Evolutionary conservation across 2,797 vertebrate species (phyloP), one percentile per base, ranked within the genome.

Genomic region (Fringilla coelebs): DNA sequence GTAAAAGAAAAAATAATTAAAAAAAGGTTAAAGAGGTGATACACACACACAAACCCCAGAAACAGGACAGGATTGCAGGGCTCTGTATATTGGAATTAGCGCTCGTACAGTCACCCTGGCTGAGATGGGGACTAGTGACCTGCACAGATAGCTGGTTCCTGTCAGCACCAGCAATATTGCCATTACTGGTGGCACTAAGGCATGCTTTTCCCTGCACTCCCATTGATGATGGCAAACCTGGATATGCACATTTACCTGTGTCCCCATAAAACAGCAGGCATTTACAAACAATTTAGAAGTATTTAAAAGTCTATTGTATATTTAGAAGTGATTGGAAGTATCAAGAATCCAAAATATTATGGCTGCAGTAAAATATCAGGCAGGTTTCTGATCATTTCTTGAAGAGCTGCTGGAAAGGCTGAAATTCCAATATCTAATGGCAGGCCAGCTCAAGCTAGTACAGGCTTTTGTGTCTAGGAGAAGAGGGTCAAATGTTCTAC

Each of bases 101-200:
- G n/a, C 4, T n/a, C 0, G 0, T 13, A 75, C 8, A 14, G 13
- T 46, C 48, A 36, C 19, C 8, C 4, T 21, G 52, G 10, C 4
- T 74, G 62, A 77, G 54, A 52, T 10, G 26, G 4, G 4, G 7
- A 3, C 36, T 52, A 67, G 17, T 32, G 24, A 20, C 11, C 18
- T 57, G 17, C 12, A 51, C 4, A n/a, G 11, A 36, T 5, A 41
- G 3, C 24, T 52, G 25, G 4, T 17, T 84, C 28, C 43, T 58
- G 18, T 9, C 4, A 61, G 24, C 28, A 25, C 4, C 43, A 25
- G 14, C 8, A 24, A 14, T 38, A 19, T 6, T 63, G 6, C 24
- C 52, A 20, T 38, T 85, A 61, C 15, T 6, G 22, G 9, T 61
- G 11, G 7, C 13, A 48, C 11, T 71, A 74, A 57, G 61, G 0